Evolutionary conservation across 2,888 invertebrate genomes (phyloP), one percentile per base, ranked within the genome.

Genomic region (Aricia artaxerxes): DNA sequence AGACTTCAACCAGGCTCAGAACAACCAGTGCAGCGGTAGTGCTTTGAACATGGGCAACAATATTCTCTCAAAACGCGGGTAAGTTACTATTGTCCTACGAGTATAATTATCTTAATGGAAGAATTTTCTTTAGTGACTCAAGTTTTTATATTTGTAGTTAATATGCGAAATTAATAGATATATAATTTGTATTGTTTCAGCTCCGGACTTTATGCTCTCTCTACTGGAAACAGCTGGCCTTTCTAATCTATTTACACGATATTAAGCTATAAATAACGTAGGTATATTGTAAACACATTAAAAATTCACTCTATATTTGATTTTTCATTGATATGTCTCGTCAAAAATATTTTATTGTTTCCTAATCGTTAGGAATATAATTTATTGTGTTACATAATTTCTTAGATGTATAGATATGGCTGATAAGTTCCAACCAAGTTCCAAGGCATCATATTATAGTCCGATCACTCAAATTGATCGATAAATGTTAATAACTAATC

Each of bases 1-100:
- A 11, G 81, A 80, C 77, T 3, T 82, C 1, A 78, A 78, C 24
- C 81, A 84, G 78, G 84, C 85, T 16, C 9, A 60, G 24, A 40
- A 44, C 38, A 75, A 78, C 4, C 78, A 77, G 13, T 82, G 82
- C 73, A 49, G 72, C 24, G 82, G 82, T n/a, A 16, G 78, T 1
- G 73, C 53, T 11, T 61, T 78, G 4, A 76, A 69, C 35, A 82
- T 82, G 82, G 82, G 82, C 38, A 79, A 79, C 35, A 24, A 6
- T 24, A 11, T 73, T 35, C 49, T 79, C 4, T 49, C 69, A 40
- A 79, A 79, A n/a, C 77, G 60, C 53, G 79, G 79, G 79, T 79
- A 76, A 35, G 69, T 79, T 77, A 13, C 31, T 11, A 49, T 49
- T 49, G 2, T 49, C 24, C 24, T 24, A 24, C 24, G 24, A 24